phyloP scores from a whole-genome alignment of 2,113 vertebrate species.

The Phaetusa simplex region DNA sequence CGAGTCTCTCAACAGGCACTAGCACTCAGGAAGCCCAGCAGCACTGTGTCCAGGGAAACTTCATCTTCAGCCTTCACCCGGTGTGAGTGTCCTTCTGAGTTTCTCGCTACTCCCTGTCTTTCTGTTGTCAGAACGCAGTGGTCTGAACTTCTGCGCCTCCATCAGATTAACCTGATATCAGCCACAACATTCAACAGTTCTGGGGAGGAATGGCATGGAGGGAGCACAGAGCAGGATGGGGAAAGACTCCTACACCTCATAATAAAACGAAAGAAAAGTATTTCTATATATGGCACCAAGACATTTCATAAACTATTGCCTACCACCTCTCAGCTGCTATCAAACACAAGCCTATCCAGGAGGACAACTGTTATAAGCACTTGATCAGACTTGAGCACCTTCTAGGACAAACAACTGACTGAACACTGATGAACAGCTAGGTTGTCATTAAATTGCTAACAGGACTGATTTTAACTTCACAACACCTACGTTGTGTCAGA shows the following conservation, averaged over 20 bases:
- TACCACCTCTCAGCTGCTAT: not conserved
- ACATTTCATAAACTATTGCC: not conserved
- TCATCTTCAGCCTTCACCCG: not conserved
- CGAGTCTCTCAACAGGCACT: accelerated
- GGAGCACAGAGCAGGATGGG: not conserved
- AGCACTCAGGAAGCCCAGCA: not conserved
- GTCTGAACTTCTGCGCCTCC: not conserved
- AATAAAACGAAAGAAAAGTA: not conserved
- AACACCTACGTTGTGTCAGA: not conserved
- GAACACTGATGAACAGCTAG: not conserved
- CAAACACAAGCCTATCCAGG: not conserved
- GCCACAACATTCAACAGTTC: not conserved
- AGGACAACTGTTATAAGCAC: not conserved
- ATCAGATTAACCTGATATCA: not conserved
- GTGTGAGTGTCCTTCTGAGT: accelerated
- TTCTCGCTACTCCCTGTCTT: not conserved
- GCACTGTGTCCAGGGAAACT: accelerated
- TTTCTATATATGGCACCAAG: not conserved
- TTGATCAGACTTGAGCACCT: not conserved
- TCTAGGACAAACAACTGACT: not conserved
- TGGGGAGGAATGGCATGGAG: not conserved
- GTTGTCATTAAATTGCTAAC: not conserved
- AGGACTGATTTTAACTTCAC: not conserved
- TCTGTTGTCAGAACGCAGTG: not conserved
- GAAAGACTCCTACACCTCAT: not conserved